Evolutionary conservation across 1,140 invertebrate genomes (phyloP).

Genomic region (Philopotamus ludificatus): DNA sequence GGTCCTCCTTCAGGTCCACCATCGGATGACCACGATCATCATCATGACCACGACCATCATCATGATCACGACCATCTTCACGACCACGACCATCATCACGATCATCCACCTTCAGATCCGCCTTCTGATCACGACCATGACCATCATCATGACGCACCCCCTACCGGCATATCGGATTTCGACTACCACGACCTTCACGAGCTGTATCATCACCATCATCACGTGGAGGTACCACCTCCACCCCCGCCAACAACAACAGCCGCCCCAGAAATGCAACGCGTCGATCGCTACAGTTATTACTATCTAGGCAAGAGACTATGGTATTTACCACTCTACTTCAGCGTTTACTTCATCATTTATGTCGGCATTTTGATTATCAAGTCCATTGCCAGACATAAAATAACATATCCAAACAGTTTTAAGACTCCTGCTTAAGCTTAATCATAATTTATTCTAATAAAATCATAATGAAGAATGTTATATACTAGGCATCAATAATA

Average conservation of each 20-base stretch:
- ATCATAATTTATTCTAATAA: conserved; percentile 25
- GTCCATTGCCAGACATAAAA: conserved; percentile 75
- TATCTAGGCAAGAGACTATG: conserved; percentile 78
- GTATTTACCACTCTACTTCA: conserved; percentile 80
- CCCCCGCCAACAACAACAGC: conserved; percentile 52
- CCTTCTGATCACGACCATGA: conserved; percentile 45
- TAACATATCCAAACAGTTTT: conserved; percentile 50
- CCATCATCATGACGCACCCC: conserved; percentile 50
- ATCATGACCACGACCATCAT: conserved; percentile 30
- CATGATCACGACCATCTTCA: neutral
- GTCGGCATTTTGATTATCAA: conserved; percentile 75
- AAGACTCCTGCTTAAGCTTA: conserved; percentile 25
- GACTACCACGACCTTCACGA: neutral
- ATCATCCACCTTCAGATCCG: conserved; percentile 43
- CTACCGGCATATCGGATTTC: too few species aligned
- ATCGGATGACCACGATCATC: conserved; percentile 17
- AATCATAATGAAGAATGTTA: conserved; percentile 15
- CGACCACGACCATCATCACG: conserved; percentile 47
- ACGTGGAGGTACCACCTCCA: conserved; percentile 49
- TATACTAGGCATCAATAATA: neutral
- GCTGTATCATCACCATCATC: conserved; percentile 44
- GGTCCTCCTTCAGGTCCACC: neutral
- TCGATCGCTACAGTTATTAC: conserved; percentile 76
- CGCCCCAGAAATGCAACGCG: conserved; percentile 63
- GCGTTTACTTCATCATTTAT: conserved; percentile 80